Evolutionary conservation across 2,797 vertebrate genomes (phyloP).

Genomic region (Neopelma chrysocephalum): DNA sequence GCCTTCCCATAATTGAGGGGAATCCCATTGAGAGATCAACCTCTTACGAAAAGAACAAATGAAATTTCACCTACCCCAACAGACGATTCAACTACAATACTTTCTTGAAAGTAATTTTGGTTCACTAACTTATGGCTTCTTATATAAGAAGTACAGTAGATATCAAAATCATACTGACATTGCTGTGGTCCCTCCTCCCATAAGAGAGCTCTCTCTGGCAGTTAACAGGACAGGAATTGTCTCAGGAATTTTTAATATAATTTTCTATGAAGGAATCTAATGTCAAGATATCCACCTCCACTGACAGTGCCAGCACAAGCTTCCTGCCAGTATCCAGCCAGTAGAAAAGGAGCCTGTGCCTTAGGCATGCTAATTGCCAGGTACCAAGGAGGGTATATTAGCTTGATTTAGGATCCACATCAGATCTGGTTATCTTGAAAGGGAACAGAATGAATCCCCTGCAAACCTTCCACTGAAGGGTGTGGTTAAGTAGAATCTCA

Average conservation of each 20-base stretch:
- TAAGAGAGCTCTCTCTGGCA: background rate
- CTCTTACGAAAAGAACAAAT: background rate
- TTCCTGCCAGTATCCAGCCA: background rate
- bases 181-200: rapidly evolving
- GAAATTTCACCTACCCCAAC: background rate
- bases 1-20: background rate
- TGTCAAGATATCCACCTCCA: background rate
- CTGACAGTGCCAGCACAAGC: rapidly evolving
- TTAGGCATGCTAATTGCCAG: background rate
- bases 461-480: rapidly evolving
- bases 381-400: background rate
- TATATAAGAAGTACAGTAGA: background rate
- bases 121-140: background rate
- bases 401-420: background rate
- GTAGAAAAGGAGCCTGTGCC: background rate
- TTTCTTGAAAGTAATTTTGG: background rate
- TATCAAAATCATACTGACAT: background rate
- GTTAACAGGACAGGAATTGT: background rate
- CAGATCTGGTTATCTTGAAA: background rate
- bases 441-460: background rate
- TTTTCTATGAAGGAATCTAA: background rate
- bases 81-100: background rate
- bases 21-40: background rate
- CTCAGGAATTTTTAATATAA: background rate
- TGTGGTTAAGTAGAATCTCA: background rate